Percentiles rank a stretch among this genome's conserved stretches.
Conservation (phyloP, 1,140 invertebrate genomes). For the Steinernema feltiae region DNA sequence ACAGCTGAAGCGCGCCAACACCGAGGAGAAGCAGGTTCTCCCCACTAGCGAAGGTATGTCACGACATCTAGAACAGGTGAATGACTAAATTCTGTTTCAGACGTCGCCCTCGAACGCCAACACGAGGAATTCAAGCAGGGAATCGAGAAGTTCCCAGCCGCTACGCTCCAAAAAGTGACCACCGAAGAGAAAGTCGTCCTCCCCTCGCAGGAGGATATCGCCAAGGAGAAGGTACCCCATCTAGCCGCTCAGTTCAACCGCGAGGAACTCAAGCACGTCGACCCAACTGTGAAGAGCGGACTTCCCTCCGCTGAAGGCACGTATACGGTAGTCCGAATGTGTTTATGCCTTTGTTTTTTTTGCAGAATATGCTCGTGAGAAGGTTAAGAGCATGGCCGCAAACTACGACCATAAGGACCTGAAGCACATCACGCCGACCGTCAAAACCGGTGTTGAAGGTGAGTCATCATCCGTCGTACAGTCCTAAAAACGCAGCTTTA, state of each 20-base stretch:
- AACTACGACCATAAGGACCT: conserved; percentile 39
- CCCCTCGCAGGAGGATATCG: conserved; percentile 45
- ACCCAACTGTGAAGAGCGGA: conserved; percentile 23
- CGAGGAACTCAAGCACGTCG: conserved; percentile 27
- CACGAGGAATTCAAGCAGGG: conserved; percentile 46
- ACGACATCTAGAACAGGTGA: conserved; percentile 8
- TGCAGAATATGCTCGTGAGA: conserved; percentile 38
- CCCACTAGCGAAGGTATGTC: conserved; percentile 37
- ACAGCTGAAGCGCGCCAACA: conserved; percentile 49
- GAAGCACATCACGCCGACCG: conserved; percentile 40
- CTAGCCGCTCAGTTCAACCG: conserved; percentile 24
- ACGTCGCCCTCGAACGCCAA: conserved; percentile 42
- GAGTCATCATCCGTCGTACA: neutral
- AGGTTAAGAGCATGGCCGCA: conserved; percentile 33
- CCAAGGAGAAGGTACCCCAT: conserved; percentile 30
- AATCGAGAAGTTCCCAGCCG: conserved; percentile 58
- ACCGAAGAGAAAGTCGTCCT: conserved; percentile 53
- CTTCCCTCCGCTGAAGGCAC: conserved; percentile 1
- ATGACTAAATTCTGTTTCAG: conserved; percentile 23
- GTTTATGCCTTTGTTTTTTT: no score
- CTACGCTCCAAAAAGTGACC: conserved; percentile 46
- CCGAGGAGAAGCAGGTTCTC: conserved; percentile 47
- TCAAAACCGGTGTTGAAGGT: conserved; percentile 37
- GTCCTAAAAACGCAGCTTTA: neutral
- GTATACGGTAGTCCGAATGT: no score